Base-by-base conservation (phyloP, 2,113 vertebrate species). In the Chionodraco myersi region DNA sequence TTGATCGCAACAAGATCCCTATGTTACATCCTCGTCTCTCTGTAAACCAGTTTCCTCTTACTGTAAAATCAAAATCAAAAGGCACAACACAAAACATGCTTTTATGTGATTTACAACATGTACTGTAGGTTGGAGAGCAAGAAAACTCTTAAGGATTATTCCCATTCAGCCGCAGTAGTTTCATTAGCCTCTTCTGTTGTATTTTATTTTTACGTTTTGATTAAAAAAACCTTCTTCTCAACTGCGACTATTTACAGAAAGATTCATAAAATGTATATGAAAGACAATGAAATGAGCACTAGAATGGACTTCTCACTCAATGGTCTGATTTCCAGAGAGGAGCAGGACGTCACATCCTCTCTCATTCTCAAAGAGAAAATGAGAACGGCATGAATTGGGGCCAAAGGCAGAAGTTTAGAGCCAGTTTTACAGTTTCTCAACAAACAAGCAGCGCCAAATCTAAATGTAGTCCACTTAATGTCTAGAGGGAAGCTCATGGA, bases 381-480 rank as follows among this genome's bases (percentile, higher is more conserved):
- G 62, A 68, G 54, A 82, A 49, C 23, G 3, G 53, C 45, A 47
- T n/a, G 14, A 69, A 76, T 58, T 36, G 5, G 6, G 70, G 68
- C 79, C 65, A 71, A 51, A 10, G 62, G 66, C 44, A 72, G 18
- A 72, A 36, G 54, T 73, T 86, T 70, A 64, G 68, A 80, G 64
- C 23, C 66, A 65, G 18, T 78, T 88, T 88, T n/a, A 69, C 68
- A 56, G 18, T 61, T 83, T 71, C 30, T 60, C 56, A 70, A 36
- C 36, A 41, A 45, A 66, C 26, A 58, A 65, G 57, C 54, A 71
- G 15, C 21, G 51, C 12, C 18, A 30, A 21, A 66, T 49, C 34
- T 67, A 65, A 80, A 80, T 76, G 66, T 23, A 21, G 47, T 75
- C 60, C 23, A 56, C 70, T 45, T 45, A 51, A 74, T 36, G 45